A percentile compares a stretch with the other conserved stretches of the same genome.
Conservation (phyloP, 30 jellyfish, hydroid and myxozoan species). For the Nemopilema nomurai region DNA sequence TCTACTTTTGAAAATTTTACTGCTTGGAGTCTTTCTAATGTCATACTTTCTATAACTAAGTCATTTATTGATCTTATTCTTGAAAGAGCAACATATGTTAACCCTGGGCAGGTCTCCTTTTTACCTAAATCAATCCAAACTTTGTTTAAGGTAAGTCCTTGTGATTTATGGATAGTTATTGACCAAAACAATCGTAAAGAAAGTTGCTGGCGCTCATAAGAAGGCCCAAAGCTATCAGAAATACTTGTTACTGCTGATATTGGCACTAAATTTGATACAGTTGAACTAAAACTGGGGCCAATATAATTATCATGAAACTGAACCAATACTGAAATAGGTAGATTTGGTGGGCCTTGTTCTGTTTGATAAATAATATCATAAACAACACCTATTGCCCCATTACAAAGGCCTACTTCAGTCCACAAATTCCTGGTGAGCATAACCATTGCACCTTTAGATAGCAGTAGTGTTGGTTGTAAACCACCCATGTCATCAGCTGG, state of each 20-base stretch:
- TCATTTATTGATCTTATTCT: slow-evolving; percentile 46
- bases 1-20: neutral
- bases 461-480: slow-evolving; percentile 28
- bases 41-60: slow-evolving; percentile 47
- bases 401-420: slow-evolving; percentile 71
- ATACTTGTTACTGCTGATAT: slow-evolving; percentile 27
- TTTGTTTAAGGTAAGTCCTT: slow-evolving; percentile 72
- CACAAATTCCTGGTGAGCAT: slow-evolving; percentile 59
- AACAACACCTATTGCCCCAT: slow-evolving; percentile 62
- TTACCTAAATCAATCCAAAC: slow-evolving; percentile 69
- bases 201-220: slow-evolving; percentile 56
- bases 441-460: slow-evolving; percentile 44
- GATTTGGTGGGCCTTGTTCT: slow-evolving; percentile 14
- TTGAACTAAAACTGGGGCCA: slow-evolving; percentile 16
- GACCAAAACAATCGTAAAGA: slow-evolving; percentile 80
- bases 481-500: slow-evolving; percentile 72
- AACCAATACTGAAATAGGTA: slow-evolving; percentile 56
- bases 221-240: slow-evolving; percentile 31
- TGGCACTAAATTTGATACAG: slow-evolving; percentile 26
- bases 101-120: slow-evolving; percentile 52
- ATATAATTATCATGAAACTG: slow-evolving; percentile 14
- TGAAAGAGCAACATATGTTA: slow-evolving; percentile 66
- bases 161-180: slow-evolving; percentile 79
- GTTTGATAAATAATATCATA: slow-evolving; percentile 20
- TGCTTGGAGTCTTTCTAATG: slow-evolving; percentile 45